A percentile compares a stretch with the other conserved stretches of the same genome.
Conservation (phyloP, 2,888 invertebrate genomes). For the Mystacides longicornis region DNA sequence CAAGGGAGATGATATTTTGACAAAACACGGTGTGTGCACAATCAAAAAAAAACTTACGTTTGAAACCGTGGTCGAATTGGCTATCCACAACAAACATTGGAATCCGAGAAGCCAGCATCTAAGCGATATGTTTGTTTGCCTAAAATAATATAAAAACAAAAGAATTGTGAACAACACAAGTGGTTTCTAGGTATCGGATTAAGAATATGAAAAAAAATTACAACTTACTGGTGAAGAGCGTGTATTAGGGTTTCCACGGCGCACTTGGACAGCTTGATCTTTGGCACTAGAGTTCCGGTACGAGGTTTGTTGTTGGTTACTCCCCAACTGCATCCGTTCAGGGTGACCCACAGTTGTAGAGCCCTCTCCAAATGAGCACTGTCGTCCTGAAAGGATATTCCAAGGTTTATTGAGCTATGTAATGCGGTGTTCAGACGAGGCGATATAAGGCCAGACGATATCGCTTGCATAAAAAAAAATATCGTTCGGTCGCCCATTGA, state of each 20-base stretch:
- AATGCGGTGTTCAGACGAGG: too few species aligned
- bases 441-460: too few species aligned
- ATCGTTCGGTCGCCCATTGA: too few species aligned
- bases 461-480: too few species aligned
- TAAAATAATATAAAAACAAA: conserved; percentile 17
- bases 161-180: too few species aligned
- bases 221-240: conserved; percentile 19
- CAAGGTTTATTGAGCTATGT: too few species aligned
- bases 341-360: conserved; percentile 78
- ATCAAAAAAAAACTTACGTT: background rate
- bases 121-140: conserved; percentile 55
- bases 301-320: conserved; percentile 34
- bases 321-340: conserved; percentile 59
- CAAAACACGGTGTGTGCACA: background rate
- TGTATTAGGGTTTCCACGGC: conserved; percentile 28
- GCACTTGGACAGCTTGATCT: conserved; percentile 43
- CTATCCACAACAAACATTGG: conserved; percentile 66
- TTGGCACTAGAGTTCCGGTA: conserved; percentile 38
- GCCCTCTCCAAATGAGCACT: conserved; percentile 76
- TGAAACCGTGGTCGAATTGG: conserved; percentile 46
- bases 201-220: background rate
- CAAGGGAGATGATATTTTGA: background rate
- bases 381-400: conserved; percentile 47
- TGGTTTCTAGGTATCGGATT: background rate
- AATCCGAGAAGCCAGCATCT: conserved; percentile 75